phyloP scores from a whole-genome alignment of 2,113 vertebrate species.

The Cochlearius cochlearius region DNA sequence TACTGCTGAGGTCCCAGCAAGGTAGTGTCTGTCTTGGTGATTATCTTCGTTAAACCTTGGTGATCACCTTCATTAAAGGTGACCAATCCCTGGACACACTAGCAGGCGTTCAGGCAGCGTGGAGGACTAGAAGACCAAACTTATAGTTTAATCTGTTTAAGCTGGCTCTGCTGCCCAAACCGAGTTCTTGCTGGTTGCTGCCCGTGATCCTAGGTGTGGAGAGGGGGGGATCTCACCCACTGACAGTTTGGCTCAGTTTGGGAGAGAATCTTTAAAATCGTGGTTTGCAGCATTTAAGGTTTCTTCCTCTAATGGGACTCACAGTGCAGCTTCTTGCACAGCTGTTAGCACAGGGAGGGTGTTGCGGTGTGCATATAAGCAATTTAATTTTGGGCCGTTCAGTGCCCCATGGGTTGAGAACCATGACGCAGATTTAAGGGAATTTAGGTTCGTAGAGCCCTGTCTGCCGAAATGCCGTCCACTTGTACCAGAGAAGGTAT shows the following conservation, averaged over 20 bases:
- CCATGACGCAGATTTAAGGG: rapidly evolving
- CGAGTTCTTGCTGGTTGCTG: background rate
- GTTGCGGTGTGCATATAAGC: background rate
- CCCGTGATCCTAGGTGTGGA: background rate
- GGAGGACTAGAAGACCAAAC: background rate
- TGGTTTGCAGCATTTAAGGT: background rate
- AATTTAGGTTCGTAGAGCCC: background rate
- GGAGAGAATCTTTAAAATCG: background rate
- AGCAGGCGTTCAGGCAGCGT: background rate
- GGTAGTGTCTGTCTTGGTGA: background rate
- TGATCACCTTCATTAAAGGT: background rate
- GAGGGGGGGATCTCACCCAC: background rate
- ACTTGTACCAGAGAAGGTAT: background rate
- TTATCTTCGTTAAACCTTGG: background rate
- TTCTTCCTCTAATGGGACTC: background rate
- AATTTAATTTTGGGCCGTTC: background rate
- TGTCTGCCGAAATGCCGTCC: background rate
- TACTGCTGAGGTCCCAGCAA: rapidly evolving
- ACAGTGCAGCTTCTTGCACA: background rate
- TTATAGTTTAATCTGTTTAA: background rate
- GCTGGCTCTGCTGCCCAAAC: background rate
- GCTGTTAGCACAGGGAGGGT: no score
- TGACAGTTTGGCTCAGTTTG: background rate
- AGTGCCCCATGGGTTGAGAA: background rate
- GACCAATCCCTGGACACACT: background rate